Evolutionary conservation across 1,140 invertebrate species (phyloP).

Genomic region (Euwallacea similis): DNA sequence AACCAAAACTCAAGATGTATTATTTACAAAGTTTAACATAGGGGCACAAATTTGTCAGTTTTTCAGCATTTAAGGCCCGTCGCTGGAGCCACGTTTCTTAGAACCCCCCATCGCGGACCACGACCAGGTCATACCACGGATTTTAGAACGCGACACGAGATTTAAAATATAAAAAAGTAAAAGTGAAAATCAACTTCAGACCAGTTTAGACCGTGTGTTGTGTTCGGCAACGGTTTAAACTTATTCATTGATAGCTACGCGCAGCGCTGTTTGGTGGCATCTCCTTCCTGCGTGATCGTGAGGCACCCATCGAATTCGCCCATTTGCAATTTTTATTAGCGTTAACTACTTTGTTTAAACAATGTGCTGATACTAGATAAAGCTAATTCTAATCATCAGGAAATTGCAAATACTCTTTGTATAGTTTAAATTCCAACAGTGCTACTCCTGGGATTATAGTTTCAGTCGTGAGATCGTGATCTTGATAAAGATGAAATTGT

Average conservation of each 20-base stretch:
- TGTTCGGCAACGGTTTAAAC: not conserved
- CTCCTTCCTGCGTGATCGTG: constrained; percentile 13
- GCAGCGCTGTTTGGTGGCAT: not conserved
- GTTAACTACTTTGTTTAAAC: constrained; percentile 10
- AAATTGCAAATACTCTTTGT: too few relatives aligned
- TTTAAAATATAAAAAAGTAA: constrained; percentile 33
- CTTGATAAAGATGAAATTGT: too few relatives aligned
- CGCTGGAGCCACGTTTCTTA: constrained; percentile 1
- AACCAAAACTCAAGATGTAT: too few relatives aligned
- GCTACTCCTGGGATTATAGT: too few relatives aligned
- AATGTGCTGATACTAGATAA: constrained; percentile 2
- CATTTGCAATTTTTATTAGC: constrained; percentile 15
- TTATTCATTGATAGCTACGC: constrained; percentile 1
- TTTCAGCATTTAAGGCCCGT: not conserved
- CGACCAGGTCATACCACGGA: constrained; percentile 7
- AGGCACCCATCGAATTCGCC: not conserved
- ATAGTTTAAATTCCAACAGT: too few relatives aligned
- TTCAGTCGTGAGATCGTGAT: too few relatives aligned
- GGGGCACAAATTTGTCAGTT: too few relatives aligned
- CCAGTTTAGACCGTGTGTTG: constrained; percentile 8
- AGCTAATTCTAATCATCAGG: too few relatives aligned
- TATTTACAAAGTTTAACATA: too few relatives aligned
- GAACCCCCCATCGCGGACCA: constrained; percentile 4
- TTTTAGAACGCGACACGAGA: constrained; percentile 7
- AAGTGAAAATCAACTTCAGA: constrained; percentile 23